These are phyloP conservation scores for Malacoraja senta DNA, from an alignment of 2,797 vertebrate genomes.

Conservation along the genomic window DNA sequence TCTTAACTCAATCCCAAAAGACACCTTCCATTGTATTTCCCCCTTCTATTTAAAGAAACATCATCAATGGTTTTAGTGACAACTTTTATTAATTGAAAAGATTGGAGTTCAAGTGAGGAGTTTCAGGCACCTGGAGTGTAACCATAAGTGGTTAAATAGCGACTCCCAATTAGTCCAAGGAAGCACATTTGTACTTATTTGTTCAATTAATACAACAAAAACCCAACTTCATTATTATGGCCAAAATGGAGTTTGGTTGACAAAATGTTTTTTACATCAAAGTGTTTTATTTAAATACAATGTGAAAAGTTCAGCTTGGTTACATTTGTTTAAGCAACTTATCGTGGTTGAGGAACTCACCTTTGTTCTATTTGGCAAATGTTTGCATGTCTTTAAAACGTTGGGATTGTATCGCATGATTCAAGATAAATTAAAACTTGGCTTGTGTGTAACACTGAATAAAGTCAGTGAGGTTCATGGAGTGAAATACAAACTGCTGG, in stretches of 20 bases:
- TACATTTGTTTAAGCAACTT: conserved; percentile 3
- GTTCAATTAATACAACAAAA: neutral
- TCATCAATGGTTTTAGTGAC: neutral
- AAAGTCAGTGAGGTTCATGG: neutral
- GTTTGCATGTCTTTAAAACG: neutral
- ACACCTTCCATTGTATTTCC: neutral
- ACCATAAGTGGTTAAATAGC: neutral
- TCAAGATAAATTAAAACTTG: neutral
- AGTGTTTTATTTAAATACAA: conserved; percentile 1
- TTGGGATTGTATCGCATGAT: neutral
- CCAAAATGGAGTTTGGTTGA: neutral
- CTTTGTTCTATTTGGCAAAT: neutral
- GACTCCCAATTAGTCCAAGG: no score
- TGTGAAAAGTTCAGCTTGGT: neutral
- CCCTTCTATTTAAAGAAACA: neutral
- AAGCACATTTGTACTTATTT: neutral
- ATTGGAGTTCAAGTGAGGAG: neutral
- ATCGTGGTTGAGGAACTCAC: neutral
- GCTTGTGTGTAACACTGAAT: neutral
- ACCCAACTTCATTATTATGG: neutral
- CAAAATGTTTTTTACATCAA: neutral
- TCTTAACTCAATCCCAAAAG: neutral
- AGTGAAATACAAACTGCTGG: no score
- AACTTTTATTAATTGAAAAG: neutral
- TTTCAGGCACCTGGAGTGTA: neutral